Evolutionary conservation across 92 coral and sea anemone species (phyloP), one percentile per base, ranked within the genome.

Genomic region (Siderastrea radians): DNA sequence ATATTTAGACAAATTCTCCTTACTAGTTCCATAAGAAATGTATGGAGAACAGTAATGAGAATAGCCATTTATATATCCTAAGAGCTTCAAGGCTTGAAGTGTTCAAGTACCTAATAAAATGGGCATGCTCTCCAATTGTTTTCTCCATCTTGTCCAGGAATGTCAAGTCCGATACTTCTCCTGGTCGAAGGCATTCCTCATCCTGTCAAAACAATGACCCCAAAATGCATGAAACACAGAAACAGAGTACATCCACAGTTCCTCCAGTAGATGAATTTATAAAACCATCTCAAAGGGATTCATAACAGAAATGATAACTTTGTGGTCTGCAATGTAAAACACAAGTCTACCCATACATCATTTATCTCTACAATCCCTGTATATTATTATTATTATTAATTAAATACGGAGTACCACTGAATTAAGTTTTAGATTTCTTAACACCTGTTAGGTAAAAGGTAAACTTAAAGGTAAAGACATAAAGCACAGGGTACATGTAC

Each of bases 161-260:
- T 26, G 99, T 97, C 90, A 88, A 74, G 75, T 97, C 98, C 11
- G 99, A 95, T 8, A 94, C 98, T 44, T 97, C 94, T 17, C 99
- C 99, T 60, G 99, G 99, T 4, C 98, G 92, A 48, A 97, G 89
- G 63, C 99, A 97, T 80, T 97, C 99, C 80, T 97, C 99, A 59
- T 97, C 98, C 99, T 97, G 51, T 45, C 38, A 26, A 26, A 26
- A 26, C 38, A 26, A 26, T 26, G 38, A 26, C 38, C 38, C 38
- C 38, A 26, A 26, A 26, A 26, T 26, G 48, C 38, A 46, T 55
- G 44, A 72, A 84, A 79, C n/a, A 14, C 8, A 44, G 48, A 49
- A 14, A 14, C 14, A 26, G 53, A 6, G 49, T 38, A 1, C 17
- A 52, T 49, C 17, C 7, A n/a, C 4, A 43, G 43, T 43, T 11